These are phyloP conservation scores for Lucifuga dentata DNA, from an alignment of 2,113 vertebrate genomes.

Conservation along the genomic window DNA sequence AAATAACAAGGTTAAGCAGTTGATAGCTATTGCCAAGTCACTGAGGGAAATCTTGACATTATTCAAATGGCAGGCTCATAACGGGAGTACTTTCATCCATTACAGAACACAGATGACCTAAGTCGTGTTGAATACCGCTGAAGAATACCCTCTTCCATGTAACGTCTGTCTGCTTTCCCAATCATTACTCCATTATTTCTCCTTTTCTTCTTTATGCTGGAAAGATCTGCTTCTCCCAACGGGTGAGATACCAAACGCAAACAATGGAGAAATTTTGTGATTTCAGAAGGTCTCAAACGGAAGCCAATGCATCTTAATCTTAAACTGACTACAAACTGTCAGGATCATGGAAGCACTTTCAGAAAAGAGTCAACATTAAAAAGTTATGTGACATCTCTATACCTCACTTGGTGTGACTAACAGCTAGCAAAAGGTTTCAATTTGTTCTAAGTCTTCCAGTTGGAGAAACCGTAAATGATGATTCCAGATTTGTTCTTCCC, in stretches of 20 bases:
- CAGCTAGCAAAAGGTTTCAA: conserved; percentile 34
- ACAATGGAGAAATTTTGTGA: conserved; percentile 51
- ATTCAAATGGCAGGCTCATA: conserved; percentile 50
- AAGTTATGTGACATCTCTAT: conserved; percentile 32
- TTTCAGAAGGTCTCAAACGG: conserved; percentile 70
- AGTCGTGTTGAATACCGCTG: conserved; percentile 42
- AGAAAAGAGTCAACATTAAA: no score
- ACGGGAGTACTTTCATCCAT: conserved; percentile 43
- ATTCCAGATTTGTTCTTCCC: conserved; percentile 17
- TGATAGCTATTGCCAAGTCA: conserved; percentile 28
- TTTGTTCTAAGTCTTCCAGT: conserved; percentile 54
- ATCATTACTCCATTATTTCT: conserved; percentile 24
- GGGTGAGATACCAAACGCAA: conserved; percentile 38
- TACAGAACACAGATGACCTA: conserved; percentile 44
- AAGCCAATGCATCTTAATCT: conserved; percentile 81
- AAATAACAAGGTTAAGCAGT: conserved; percentile 39
- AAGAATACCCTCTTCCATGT: conserved; percentile 16
- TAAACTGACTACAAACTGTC: conserved; percentile 82
- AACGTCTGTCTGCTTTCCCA: conserved; percentile 31
- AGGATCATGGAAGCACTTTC: conserved; percentile 83
- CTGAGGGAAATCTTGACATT: conserved; percentile 50
- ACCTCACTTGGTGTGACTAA: no score
- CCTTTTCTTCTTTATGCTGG: conserved; percentile 36
- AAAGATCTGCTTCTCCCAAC: conserved; percentile 56
- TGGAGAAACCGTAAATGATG: conserved; percentile 45